Evolutionary conservation across 2,888 invertebrate species (phyloP).

Genomic region (Eumerus sabulonum): DNA sequence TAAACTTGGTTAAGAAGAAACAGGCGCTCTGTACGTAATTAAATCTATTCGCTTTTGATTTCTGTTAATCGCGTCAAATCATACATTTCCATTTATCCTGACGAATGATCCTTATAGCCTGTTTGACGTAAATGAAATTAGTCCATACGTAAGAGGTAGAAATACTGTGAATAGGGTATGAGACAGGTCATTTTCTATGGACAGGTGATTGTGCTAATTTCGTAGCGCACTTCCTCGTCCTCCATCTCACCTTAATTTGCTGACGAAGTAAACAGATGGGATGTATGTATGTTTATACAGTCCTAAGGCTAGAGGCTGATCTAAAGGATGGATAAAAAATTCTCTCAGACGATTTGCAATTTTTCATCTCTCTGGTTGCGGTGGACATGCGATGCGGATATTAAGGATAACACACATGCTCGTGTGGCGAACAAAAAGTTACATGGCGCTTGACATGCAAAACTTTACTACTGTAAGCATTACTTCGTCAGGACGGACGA

Average conservation of each 20-base stretch:
- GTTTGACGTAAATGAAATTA: neutral
- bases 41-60: slow-evolving; percentile 49
- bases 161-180: no score
- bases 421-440: slow-evolving; percentile 42
- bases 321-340: slow-evolving; percentile 42
- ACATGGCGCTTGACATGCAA: slow-evolving; percentile 54
- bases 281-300: neutral
- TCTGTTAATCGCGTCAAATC: slow-evolving; percentile 55
- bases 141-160: no score
- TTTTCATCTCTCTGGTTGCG: slow-evolving; percentile 28
- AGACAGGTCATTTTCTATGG: no score
- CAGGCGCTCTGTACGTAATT: slow-evolving; percentile 50
- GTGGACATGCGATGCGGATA: slow-evolving; percentile 49
- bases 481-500: slow-evolving; percentile 6
- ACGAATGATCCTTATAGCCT: slow-evolving; percentile 7
- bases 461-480: slow-evolving; percentile 46
- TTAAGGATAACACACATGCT: slow-evolving; percentile 56
- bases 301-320: slow-evolving; percentile 21
- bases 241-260: no score
- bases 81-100: slow-evolving; percentile 34
- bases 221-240: slow-evolving; percentile 13
- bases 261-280: no score
- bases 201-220: slow-evolving; percentile 53
- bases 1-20: slow-evolving; percentile 56
- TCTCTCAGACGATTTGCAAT: slow-evolving; percentile 42